phyloP scores from a whole-genome alignment of 2,797 vertebrate genomes.

The Characodon lateralis region DNA sequence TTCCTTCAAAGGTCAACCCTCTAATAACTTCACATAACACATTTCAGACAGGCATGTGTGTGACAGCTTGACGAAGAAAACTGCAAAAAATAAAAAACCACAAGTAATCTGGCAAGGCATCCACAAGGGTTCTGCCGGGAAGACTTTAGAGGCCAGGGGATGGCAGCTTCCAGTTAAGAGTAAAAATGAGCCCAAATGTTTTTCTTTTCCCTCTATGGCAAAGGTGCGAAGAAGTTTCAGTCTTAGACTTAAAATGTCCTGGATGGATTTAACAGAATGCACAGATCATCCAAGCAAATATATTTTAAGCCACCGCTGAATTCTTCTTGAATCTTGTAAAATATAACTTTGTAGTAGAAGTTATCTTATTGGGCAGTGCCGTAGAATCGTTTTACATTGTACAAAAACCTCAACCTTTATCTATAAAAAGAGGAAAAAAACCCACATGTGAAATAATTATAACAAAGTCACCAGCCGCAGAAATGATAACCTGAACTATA shows the following conservation, averaged over 20 bases:
- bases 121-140: conserved; percentile 45
- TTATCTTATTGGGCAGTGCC: neutral
- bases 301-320: neutral
- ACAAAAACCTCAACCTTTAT: neutral
- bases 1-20: conserved; percentile 52
- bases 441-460: neutral
- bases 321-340: neutral
- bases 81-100: conserved; percentile 21
- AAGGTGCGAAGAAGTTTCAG: neutral
- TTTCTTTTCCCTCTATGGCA: conserved; percentile 3
- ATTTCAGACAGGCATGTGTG: conserved; percentile 54
- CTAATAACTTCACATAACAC: conserved; percentile 61
- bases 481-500: neutral
- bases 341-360: neutral
- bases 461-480: neutral
- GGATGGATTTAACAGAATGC: neutral
- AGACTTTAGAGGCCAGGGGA: conserved; percentile 25
- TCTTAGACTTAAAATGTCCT: neutral
- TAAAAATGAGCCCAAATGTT: conserved; percentile 13
- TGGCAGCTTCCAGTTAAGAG: conserved; percentile 25
- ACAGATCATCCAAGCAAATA: neutral
- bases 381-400: neutral
- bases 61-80: conserved; percentile 62
- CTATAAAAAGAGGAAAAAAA: neutral
- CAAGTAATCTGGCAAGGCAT: conserved; percentile 51